phyloP scores from a whole-genome alignment of 2,797 vertebrate genomes.

The Melanotaenia pygmaea region DNA sequence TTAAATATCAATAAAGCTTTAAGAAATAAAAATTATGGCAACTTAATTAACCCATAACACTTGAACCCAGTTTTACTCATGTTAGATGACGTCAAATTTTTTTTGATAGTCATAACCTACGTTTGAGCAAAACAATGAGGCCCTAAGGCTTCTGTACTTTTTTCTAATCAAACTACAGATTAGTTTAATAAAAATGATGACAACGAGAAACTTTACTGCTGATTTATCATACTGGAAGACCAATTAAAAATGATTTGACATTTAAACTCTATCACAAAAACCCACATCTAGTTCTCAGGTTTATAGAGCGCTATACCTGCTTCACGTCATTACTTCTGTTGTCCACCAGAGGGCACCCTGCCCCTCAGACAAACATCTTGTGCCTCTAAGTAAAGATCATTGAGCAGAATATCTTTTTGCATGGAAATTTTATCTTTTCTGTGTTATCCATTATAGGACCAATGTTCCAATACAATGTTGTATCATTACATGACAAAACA shows the following conservation, averaged over 20 bases:
- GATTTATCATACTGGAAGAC: background rate
- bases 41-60: background rate
- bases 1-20: background rate
- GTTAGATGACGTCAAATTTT: background rate
- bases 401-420: background rate
- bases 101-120: background rate
- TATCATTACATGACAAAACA: constrained; percentile 7
- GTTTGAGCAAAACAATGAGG: background rate
- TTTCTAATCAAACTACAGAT: background rate
- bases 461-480: background rate
- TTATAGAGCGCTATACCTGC: too few species aligned
- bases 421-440: background rate
- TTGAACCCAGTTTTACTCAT: background rate
- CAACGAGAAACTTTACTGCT: background rate
- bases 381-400: background rate
- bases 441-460: background rate
- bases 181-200: background rate
- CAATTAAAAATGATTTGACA: background rate
- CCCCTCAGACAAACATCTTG: constrained; percentile 7
- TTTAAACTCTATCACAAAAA: background rate
- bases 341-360: constrained; percentile 58
- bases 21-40: background rate
- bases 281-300: background rate
- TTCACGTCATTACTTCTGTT: constrained; percentile 1
- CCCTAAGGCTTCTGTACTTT: background rate